Percentiles rank a stretch among this genome's conserved stretches.
Conservation (phyloP, 2,113 vertebrate genomes). For the Chlamydotis undulata region DNA sequence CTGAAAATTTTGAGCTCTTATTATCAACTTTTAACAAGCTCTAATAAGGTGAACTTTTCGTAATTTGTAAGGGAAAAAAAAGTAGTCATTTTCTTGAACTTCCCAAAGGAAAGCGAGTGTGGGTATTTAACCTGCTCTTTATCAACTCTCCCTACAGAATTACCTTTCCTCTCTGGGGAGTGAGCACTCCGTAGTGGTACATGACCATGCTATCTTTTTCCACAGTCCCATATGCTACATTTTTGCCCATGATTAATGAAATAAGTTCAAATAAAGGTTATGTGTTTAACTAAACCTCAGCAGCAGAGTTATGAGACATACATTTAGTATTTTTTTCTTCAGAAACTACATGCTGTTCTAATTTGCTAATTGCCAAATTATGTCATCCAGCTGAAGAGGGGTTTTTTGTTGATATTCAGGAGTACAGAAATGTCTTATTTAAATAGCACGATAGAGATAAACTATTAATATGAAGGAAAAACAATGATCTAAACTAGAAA, state of each 20-base stretch:
- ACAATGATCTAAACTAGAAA: not conserved
- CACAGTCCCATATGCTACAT: not conserved
- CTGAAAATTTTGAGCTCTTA: not conserved
- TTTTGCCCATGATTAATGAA: constrained; percentile 53
- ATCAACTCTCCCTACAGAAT: not conserved
- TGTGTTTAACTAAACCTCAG: constrained; percentile 49
- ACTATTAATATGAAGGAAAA: not conserved
- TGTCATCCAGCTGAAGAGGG: not conserved
- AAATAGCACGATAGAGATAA: not conserved
- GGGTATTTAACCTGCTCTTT: not conserved
- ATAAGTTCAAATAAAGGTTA: constrained; percentile 71
- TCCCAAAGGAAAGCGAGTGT: not conserved
- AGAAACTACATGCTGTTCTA: constrained; percentile 48
- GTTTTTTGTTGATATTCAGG: not conserved
- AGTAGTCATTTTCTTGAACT: not conserved
- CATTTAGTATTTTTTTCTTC: constrained; percentile 49
- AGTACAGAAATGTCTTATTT: not conserved
- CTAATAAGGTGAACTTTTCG: not conserved
- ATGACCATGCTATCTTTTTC: not conserved
- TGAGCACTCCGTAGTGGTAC: not conserved
- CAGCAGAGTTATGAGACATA: constrained; percentile 36
- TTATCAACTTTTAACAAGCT: not conserved
- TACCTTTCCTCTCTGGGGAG: constrained; percentile 4
- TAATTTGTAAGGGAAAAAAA: not conserved
- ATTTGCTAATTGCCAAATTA: constrained; percentile 48